phyloP scores from a whole-genome alignment of 2,888 invertebrate genomes.

The Clusia tigrina region DNA sequence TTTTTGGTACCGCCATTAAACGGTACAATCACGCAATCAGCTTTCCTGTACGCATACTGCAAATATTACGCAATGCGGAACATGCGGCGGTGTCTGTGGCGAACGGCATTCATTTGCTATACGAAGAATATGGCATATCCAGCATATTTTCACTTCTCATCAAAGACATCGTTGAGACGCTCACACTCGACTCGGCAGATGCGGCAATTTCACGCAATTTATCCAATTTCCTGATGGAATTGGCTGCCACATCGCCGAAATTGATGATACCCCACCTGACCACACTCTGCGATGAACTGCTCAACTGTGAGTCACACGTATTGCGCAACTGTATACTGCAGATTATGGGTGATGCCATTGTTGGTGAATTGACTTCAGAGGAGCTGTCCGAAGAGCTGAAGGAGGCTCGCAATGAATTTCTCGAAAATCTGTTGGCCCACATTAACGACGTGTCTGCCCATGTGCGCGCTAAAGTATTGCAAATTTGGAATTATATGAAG shows the following conservation, averaged over 20 bases:
- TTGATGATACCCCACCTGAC: constrained; percentile 63
- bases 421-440: constrained; percentile 82
- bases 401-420: constrained; percentile 77
- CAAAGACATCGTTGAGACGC: constrained; percentile 59
- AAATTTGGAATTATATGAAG: constrained; percentile 83
- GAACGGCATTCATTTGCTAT: constrained; percentile 56
- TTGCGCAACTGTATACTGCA: constrained; percentile 83
- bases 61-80: constrained; percentile 65
- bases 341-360: constrained; percentile 82
- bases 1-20: constrained; percentile 82
- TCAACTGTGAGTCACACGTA: constrained; percentile 69
- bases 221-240: constrained; percentile 61
- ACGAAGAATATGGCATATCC: constrained; percentile 61
- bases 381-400: constrained; percentile 74
- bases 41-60: constrained; percentile 76
- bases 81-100: constrained; percentile 57
- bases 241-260: constrained; percentile 56
- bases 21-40: constrained; percentile 83
- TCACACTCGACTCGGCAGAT: constrained; percentile 56
- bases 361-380: constrained; percentile 76
- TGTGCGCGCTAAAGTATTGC: constrained; percentile 84
- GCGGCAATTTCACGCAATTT: constrained; percentile 57
- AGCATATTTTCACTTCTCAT: constrained; percentile 60
- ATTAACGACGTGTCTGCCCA: constrained; percentile 84
- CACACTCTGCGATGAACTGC: constrained; percentile 58